Percentiles rank a stretch among this genome's conserved stretches.
These are phyloP conservation scores for Syrmaticus mikado DNA, from an alignment of 2,113 vertebrate genomes.

Conservation along the genomic window DNA sequence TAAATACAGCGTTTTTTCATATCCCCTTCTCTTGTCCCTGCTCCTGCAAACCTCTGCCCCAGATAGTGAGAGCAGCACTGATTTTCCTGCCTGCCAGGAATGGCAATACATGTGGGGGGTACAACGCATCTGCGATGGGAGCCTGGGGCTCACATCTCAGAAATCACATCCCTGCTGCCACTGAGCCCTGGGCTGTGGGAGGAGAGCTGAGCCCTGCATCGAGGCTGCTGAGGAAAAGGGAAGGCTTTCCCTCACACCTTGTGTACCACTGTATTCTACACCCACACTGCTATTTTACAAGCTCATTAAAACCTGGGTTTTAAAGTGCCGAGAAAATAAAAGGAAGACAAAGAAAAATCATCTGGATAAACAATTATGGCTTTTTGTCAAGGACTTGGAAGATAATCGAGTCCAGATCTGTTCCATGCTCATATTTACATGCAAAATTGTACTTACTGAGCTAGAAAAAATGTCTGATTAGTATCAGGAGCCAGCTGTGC, in stretches of 20 bases:
- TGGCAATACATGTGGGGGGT: background rate
- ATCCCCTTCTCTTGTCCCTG: background rate
- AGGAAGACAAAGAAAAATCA: slow-evolving; percentile 50
- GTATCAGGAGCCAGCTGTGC: slow-evolving; percentile 20
- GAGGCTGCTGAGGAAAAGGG: background rate
- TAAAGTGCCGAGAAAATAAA: slow-evolving; percentile 18
- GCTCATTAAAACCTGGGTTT: slow-evolving; percentile 23
- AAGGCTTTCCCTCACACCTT: slow-evolving; percentile 31
- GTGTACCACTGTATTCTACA: background rate
- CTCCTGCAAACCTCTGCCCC: background rate
- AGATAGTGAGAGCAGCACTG: slow-evolving; percentile 1
- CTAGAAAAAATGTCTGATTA: slow-evolving; percentile 45
- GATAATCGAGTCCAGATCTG: slow-evolving; percentile 64
- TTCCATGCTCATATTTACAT: slow-evolving; percentile 59
- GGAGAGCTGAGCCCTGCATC: background rate
- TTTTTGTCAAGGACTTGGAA: slow-evolving; percentile 56
- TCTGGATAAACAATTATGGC: slow-evolving; percentile 68
- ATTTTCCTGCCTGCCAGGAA: slow-evolving; percentile 19
- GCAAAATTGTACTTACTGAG: slow-evolving; percentile 34
- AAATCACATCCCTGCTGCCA: background rate
- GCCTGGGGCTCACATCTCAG: background rate
- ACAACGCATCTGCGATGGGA: background rate
- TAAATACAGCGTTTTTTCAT: slow-evolving; percentile 30
- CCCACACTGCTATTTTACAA: slow-evolving; percentile 1
- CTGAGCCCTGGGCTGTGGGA: background rate